Conservation (phyloP, 2,113 vertebrate genomes). For the Ancistrus triradiatus region DNA sequence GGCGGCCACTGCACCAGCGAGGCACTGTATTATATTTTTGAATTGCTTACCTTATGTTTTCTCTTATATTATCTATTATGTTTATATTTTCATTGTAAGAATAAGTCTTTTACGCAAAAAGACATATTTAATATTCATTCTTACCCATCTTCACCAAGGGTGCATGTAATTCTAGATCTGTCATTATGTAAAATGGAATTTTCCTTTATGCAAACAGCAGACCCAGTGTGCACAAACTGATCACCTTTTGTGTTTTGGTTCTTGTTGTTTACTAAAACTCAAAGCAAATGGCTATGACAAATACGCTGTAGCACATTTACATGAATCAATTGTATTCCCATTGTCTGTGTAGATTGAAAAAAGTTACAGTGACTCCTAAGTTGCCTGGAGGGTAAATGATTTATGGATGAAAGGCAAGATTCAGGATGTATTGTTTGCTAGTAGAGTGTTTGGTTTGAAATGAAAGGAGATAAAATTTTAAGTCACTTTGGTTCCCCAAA, state of each 20-base stretch:
- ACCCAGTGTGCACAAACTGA: not conserved
- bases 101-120: too few species aligned
- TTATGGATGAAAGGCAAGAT: conserved; percentile 1
- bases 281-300: not conserved
- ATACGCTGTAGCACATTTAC: not conserved
- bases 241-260: conserved; percentile 4
- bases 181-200: conserved; percentile 2
- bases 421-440: not conserved
- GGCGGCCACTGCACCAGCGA: too few species aligned
- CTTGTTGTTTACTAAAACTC: not conserved
- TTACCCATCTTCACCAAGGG: too few species aligned
- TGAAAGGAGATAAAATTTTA: not conserved
- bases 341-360: not conserved
- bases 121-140: too few species aligned
- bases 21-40: too few species aligned
- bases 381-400: conserved; percentile 4
- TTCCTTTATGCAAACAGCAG: not conserved
- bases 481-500: not conserved
- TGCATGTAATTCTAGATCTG: too few species aligned
- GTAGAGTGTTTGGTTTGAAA: not conserved
- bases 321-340: not conserved
- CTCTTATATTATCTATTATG: too few species aligned
- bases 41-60: too few species aligned
- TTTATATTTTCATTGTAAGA: too few species aligned
- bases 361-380: not conserved